phyloP scores from a whole-genome alignment of 2,888 invertebrate species.

The Strigamia crassipes region DNA sequence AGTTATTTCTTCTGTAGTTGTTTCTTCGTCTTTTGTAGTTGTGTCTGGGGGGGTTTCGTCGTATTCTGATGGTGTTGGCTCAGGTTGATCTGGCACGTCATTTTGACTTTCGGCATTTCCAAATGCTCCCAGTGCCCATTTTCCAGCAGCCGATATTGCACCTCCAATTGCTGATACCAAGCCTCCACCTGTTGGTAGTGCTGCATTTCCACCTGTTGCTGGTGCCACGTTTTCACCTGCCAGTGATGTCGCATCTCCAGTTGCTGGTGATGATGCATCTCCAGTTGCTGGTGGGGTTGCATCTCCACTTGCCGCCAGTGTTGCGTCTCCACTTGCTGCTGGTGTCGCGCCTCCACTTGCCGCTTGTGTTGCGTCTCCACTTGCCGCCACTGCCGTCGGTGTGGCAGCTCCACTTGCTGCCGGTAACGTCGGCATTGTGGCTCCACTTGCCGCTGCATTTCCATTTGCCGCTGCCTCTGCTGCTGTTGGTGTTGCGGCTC shows the following conservation, averaged over 20 bases:
- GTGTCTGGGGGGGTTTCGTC: not conserved
- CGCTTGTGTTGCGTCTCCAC: too few species aligned
- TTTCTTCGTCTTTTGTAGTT: not conserved
- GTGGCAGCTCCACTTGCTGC: too few species aligned
- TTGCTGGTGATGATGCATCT: too few species aligned
- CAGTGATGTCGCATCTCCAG: conserved; percentile 33
- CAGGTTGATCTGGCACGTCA: too few species aligned
- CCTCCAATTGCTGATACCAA: not conserved
- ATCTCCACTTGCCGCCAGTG: conserved; percentile 44
- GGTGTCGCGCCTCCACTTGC: conserved; percentile 38
- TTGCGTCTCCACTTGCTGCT: conserved; percentile 45
- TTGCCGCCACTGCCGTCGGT: too few species aligned
- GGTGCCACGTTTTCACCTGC: conserved; percentile 44
- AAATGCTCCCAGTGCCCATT: not conserved
- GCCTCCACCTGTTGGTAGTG: not conserved
- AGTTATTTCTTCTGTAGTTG: not conserved
- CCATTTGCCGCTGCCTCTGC: too few species aligned
- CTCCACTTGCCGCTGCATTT: too few species aligned
- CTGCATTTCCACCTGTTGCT: conserved; percentile 43
- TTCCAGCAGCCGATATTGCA: not conserved
- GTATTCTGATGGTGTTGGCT: not conserved
- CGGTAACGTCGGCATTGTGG: too few species aligned
- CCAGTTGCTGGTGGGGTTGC: too few species aligned
- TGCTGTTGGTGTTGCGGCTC: too few species aligned
- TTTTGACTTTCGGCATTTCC: too few species aligned